phyloP scores from a whole-genome alignment of 2,113 vertebrate species.

The Accipiter cooperii region DNA sequence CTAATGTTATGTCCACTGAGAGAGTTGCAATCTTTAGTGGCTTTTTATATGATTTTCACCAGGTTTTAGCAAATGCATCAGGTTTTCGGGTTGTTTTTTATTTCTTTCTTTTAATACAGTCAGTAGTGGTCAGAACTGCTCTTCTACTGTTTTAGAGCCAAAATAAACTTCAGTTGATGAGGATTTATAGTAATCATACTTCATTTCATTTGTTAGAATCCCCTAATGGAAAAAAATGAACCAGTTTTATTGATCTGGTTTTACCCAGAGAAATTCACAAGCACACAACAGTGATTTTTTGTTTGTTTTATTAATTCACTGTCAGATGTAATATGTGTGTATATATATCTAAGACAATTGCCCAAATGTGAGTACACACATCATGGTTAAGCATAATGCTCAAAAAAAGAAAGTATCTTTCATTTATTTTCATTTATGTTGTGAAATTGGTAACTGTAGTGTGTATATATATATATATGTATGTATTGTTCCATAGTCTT shows the following conservation, averaged over 20 bases:
- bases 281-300: not conserved
- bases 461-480: not conserved
- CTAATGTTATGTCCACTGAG: not conserved
- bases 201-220: not conserved
- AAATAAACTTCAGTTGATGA: not conserved
- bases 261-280: not conserved
- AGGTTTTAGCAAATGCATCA: not conserved
- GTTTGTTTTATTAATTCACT: not conserved
- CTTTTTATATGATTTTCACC: not conserved
- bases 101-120: not conserved
- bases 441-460: not conserved
- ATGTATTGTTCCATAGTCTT: not conserved
- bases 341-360: not conserved
- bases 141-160: not conserved
- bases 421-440: not conserved
- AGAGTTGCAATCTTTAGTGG: not conserved
- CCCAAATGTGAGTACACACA: constrained; percentile 5
- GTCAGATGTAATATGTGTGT: not conserved
- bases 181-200: not conserved
- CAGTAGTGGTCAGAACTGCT: not conserved
- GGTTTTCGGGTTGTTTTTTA: not conserved
- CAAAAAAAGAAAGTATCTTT: not conserved
- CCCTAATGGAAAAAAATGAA: not conserved
- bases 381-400: constrained; percentile 18
- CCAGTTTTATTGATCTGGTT: not conserved